A percentile compares a stretch with the other conserved stretches of the same genome.
Evolutionary conservation across 2,888 invertebrate genomes (phyloP).

Genomic region (Phorcus lineatus): DNA sequence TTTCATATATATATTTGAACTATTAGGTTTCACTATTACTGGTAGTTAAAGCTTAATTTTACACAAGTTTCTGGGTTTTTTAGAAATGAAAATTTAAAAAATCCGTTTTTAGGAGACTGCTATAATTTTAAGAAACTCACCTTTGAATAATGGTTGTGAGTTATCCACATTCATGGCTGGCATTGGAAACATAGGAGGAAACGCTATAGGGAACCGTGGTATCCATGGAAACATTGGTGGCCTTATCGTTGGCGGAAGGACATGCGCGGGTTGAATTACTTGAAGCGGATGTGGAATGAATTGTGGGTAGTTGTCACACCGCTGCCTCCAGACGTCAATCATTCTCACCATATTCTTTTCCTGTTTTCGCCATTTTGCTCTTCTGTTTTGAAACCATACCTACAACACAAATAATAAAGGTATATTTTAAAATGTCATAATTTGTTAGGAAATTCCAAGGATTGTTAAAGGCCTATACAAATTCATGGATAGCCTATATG

Average conservation of each 20-base stretch:
- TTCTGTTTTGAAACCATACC: slow-evolving; percentile 71
- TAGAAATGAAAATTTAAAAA: too few relatives aligned
- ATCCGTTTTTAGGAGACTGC: too few relatives aligned
- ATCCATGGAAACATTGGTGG: slow-evolving; percentile 59
- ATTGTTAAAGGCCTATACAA: too few relatives aligned
- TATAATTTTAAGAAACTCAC: too few relatives aligned
- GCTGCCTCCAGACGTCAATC: slow-evolving; percentile 58
- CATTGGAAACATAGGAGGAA: slow-evolving; percentile 37
- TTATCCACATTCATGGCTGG: slow-evolving; percentile 19
- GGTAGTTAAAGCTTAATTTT: too few relatives aligned
- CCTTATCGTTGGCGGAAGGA: slow-evolving; percentile 41
- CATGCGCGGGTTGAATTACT: slow-evolving; percentile 39
- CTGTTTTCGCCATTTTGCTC: slow-evolving; percentile 71
- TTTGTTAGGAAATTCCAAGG: not conserved
- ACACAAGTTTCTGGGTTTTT: too few relatives aligned
- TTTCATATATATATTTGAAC: too few relatives aligned
- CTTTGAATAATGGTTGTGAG: slow-evolving; percentile 34
- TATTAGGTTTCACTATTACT: too few relatives aligned
- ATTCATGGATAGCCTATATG: too few relatives aligned
- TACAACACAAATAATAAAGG: slow-evolving; percentile 32
- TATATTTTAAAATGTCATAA: too few relatives aligned
- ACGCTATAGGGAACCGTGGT: slow-evolving; percentile 46
- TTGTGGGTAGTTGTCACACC: slow-evolving; percentile 41
- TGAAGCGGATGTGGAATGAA: slow-evolving; percentile 43
- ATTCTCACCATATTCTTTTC: slow-evolving; percentile 62